Evolutionary conservation across 2,797 vertebrate genomes (phyloP).

Genomic region (Propithecus perrieri): DNA sequence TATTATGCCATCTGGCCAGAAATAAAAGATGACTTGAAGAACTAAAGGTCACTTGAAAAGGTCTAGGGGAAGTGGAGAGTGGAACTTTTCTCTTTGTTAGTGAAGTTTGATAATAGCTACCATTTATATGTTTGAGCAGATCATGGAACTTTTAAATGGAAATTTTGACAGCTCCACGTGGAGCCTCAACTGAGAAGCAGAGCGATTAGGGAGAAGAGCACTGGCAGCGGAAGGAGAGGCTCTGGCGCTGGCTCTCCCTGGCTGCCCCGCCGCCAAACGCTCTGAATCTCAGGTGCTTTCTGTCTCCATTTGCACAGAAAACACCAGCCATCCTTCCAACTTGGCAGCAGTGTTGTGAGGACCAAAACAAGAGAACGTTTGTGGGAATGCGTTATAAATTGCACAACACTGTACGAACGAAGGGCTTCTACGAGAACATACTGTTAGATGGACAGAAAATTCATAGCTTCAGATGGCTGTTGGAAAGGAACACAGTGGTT

Average conservation of each 20-base stretch:
- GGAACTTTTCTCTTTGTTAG: not conserved
- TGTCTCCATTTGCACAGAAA: not conserved
- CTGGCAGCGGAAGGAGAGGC: not conserved
- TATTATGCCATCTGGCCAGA: not conserved
- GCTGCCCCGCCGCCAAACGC: not conserved
- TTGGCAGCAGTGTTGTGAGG: not conserved
- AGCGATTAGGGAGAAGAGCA: accelerated
- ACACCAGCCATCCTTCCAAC: not conserved
- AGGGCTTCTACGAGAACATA: not conserved
- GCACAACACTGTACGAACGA: not conserved
- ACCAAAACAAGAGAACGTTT: not conserved
- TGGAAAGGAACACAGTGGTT: not conserved
- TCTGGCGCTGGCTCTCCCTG: accelerated
- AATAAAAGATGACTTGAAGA: slow-evolving; percentile 30
- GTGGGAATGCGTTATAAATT: not conserved
- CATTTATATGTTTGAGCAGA: not conserved
- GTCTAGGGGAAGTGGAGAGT: not conserved
- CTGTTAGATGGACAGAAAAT: not conserved
- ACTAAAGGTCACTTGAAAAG: not conserved
- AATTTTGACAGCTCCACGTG: not conserved
- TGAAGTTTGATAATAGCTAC: not conserved
- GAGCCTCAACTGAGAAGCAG: not conserved
- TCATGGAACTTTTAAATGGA: not conserved
- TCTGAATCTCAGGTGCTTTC: not conserved
- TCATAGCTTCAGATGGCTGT: not conserved